Evolutionary conservation across 2,797 vertebrate species (phyloP), one percentile per base, ranked within the genome.

Genomic region (Simalia tracyae): DNA sequence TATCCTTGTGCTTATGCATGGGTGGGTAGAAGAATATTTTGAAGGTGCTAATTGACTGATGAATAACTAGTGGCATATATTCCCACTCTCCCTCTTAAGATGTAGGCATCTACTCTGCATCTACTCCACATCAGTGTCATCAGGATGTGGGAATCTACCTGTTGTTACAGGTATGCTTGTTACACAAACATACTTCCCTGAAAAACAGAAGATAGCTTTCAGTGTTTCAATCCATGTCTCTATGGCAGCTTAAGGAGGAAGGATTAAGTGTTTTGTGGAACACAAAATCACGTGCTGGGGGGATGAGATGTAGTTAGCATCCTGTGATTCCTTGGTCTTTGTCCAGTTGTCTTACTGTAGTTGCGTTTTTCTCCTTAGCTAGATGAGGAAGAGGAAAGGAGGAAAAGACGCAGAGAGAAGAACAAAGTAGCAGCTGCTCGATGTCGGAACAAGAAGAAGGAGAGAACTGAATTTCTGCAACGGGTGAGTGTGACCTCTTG

Each of bases 401-500:
- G 99, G 98, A 99, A 99, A 98, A 98, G 99, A 93, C 98, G 99
- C 94, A 97, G 99, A 92, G 99, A 99, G 97, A 99, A 99, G 97
- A 99, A 99, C 98, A 99, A 99, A 97, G 98, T 99, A 26, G 99
- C 99, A 4, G 99, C 99, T 5, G 99, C 99, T 0, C 98, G 99
- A 92, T 99, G 99, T 98, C 98, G 99, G 96, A 99, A 99, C 98
- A 99, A 99, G 97, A 99, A 99, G 97, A 99, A 99, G 95, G 99
- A 99, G 94, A 98, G 99, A 91, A 99, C 99, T 0, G 99, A 99
- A 95, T 99, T 99, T 97, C 97, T 99, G 95, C 99, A 99, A 96
- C 98, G 98, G 98, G 99, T 99, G 95, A 96, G 98, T 95, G 26
- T 50, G 63, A 46, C 72, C 36, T 19, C 36, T 54, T 54, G 50